Base-by-base conservation (phyloP, 2,797 vertebrate species). In the Hephaestus fuliginosus region DNA sequence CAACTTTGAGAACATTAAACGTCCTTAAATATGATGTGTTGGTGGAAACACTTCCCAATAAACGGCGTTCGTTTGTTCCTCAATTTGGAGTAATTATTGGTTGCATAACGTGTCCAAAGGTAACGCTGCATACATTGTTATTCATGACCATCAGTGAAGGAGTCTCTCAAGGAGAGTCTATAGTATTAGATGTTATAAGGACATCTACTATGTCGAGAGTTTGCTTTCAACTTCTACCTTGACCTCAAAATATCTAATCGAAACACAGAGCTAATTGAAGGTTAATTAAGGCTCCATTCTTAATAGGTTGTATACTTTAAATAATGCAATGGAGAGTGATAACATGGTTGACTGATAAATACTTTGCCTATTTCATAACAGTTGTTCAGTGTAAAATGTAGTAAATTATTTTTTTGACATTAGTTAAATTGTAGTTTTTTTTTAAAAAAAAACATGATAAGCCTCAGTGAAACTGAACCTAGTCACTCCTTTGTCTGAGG, bases 401-500 rank as follows among this genome's bases (percentile, higher is more conserved):
- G 8, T 39, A 18, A 13, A 14, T 7, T 28, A 11, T 53, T 14
- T 41, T 22, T 8, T 18, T 65, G 20, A 43, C 13, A 18, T 61
- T 6, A 13, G 14, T 44, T 1, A 70, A 63, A 5, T 74, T 69
- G 22, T 48, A 30, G 2, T 4, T 8, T 52, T 18, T 0, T 17
- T 20, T 49, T 28, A 10, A 51, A 51, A 41, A 51, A 41, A 39
- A 56, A 2, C 56, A 17, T 14, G 39, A 66, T 79, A 36, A 79
- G 11, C 41, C 63, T 75, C 9, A 39, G 7, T 70, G 52, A 62
- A 78, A 62, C 22, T 8, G 44, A 46, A 70, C 51, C 61, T 18
- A 10, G 11, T 7, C 36, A 64, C 25, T 14, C 12, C 20, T 2
- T 28, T 22, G 44, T 81, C 64, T 17, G 12, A 46, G 56, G 52